These are phyloP conservation scores for Cliona cf. orientalis DNA, from an alignment of 37 sponge, comb jelly and placozoan genomes.

Conservation along the genomic window DNA sequence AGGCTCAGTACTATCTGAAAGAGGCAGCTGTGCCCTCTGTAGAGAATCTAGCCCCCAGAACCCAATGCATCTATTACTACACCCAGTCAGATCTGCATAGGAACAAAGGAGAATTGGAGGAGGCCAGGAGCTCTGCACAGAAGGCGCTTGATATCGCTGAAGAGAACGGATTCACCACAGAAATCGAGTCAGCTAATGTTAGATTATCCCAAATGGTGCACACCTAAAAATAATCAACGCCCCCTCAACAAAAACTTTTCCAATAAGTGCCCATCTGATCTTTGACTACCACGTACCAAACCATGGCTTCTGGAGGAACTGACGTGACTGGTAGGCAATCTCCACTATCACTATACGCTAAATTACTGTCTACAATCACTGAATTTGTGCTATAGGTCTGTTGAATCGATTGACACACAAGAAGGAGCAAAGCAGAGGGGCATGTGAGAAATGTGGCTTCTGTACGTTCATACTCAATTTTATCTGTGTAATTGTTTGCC, in stretches of 20 bases:
- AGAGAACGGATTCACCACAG: not conserved
- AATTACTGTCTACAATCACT: not conserved
- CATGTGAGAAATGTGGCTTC: conserved; percentile 83
- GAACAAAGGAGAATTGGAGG: not conserved
- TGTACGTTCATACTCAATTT: conserved; percentile 49
- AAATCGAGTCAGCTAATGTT: too few species aligned
- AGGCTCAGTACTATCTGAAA: not conserved
- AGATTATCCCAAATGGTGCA: too few species aligned
- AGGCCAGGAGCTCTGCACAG: not conserved
- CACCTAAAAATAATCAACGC: too few species aligned
- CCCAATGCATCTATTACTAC: not conserved
- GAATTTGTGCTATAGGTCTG: conserved; percentile 36
- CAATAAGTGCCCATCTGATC: not conserved
- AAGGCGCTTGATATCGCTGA: not conserved
- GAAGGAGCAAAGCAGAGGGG: conserved; percentile 63
- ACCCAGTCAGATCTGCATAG: conserved; percentile 4
- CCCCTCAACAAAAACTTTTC: not conserved
- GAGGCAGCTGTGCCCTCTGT: not conserved
- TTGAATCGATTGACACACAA: conserved; percentile 69
- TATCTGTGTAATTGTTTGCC: not conserved
- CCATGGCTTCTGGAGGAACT: not conserved
- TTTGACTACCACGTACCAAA: not conserved
- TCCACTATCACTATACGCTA: not conserved
- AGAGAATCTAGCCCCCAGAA: not conserved
- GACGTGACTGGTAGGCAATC: not conserved